Percentiles rank a stretch among this genome's conserved stretches.
These are phyloP conservation scores for Nipponacmea schrenckii DNA, from an alignment of 2,888 invertebrate genomes.

Conservation along the genomic window DNA sequence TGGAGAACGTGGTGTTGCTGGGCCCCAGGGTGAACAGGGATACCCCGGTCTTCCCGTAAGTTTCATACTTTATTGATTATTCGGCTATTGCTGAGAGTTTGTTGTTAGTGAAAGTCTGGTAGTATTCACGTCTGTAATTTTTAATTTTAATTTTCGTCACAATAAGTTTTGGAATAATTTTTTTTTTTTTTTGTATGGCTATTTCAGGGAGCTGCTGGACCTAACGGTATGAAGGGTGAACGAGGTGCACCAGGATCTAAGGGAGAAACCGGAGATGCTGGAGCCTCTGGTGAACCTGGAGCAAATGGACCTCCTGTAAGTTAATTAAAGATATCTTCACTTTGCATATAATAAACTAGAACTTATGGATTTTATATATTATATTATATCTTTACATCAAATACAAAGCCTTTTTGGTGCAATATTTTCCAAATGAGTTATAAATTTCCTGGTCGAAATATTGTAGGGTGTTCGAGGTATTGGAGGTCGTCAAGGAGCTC, in stretches of 20 bases:
- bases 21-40: slow-evolving; percentile 65
- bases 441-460: not conserved
- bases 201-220: slow-evolving; percentile 43
- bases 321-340: not conserved
- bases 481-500: slow-evolving; percentile 72
- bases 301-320: slow-evolving; percentile 43
- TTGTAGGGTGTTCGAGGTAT: slow-evolving; percentile 39
- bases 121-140: no score
- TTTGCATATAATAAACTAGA: no score
- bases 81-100: not conserved
- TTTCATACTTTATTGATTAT: not conserved
- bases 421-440: no score
- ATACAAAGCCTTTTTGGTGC: no score
- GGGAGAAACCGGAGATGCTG: slow-evolving; percentile 50
- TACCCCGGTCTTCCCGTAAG: slow-evolving; percentile 45
- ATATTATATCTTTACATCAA: no score
- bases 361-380: no score
- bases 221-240: slow-evolving; percentile 46
- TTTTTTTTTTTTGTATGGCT: not conserved
- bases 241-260: slow-evolving; percentile 29
- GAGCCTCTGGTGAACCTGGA: slow-evolving; percentile 46
- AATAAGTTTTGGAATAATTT: not conserved
- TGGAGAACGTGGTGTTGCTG: slow-evolving; percentile 47
- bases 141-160: no score
- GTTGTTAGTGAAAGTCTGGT: not conserved